Conservation (phyloP, 2,888 invertebrate genomes). For the Acrobasis repandana region DNA sequence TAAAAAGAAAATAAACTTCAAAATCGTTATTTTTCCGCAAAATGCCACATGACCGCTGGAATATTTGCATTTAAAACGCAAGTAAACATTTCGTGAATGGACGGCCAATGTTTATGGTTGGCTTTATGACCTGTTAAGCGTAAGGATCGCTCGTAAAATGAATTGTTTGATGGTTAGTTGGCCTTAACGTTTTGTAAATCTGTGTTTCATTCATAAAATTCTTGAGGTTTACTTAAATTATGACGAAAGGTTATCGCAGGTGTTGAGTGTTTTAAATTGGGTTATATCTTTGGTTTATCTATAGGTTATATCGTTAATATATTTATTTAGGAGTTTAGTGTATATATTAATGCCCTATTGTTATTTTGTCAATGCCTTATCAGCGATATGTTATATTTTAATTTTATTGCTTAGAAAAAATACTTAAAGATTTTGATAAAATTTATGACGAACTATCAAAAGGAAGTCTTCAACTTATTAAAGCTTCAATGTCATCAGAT, state of each 20-base stretch:
- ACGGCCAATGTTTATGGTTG: slow-evolving; percentile 72
- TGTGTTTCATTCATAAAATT: slow-evolving; percentile 44
- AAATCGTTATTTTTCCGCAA: slow-evolving; percentile 50
- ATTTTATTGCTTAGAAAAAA: too few species aligned
- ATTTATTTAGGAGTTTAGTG: neutral
- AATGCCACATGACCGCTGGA: slow-evolving; percentile 56
- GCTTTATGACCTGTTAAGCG: slow-evolving; percentile 79
- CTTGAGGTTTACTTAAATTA: slow-evolving; percentile 23
- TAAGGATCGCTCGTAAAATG: slow-evolving; percentile 77
- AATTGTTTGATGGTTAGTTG: slow-evolving; percentile 63
- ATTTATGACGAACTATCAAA: too few species aligned
- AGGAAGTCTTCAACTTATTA: neutral
- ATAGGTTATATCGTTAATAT: too few species aligned
- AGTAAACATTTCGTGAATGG: slow-evolving; percentile 78
- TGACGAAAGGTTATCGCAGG: slow-evolving; percentile 27
- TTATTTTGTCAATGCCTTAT: too few species aligned
- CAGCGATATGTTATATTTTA: too few species aligned
- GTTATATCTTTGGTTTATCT: too few species aligned
- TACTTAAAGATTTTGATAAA: too few species aligned
- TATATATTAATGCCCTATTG: too few species aligned
- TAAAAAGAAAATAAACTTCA: slow-evolving; percentile 42
- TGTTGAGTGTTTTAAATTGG: slow-evolving; percentile 24
- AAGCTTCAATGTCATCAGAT: too few species aligned
- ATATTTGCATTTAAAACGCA: slow-evolving; percentile 79
- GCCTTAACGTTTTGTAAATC: slow-evolving; percentile 45